Conservation (phyloP, 2,113 vertebrate genomes). For the Ranitomeya variabilis region DNA sequence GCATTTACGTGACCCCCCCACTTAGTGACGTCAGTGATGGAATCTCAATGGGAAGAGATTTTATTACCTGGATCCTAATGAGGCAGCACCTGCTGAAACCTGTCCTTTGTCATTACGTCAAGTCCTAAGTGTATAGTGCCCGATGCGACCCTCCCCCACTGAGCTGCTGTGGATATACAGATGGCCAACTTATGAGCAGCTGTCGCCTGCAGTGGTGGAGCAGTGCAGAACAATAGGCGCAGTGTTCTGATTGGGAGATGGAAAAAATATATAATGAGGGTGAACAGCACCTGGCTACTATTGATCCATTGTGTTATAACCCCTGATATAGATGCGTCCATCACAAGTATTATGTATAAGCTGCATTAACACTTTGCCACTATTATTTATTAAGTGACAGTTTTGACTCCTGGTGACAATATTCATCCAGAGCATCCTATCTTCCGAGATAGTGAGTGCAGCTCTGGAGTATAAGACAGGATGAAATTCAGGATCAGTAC, state of each 20-base stretch:
- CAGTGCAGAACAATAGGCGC: conserved; percentile 62
- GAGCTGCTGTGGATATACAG: conserved; percentile 57
- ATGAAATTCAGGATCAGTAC: no score
- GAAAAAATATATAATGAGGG: neutral
- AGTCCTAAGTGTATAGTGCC: conserved; percentile 66
- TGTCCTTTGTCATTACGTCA: conserved; percentile 71
- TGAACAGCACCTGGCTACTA: neutral
- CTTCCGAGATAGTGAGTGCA: no score
- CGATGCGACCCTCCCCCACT: conserved; percentile 11
- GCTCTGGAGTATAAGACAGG: no score
- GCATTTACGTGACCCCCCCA: neutral
- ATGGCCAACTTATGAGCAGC: conserved; percentile 65
- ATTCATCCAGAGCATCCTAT: no score
- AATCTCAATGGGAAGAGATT: conserved; percentile 57
- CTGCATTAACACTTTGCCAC: no score
- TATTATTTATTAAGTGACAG: no score
- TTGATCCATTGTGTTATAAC: neutral
- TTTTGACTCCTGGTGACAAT: no score
- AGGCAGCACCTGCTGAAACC: conserved; percentile 78
- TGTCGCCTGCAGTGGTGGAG: conserved; percentile 54
- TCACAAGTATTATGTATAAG: no score
- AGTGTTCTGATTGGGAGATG: conserved; percentile 61
- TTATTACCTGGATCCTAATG: conserved; percentile 69
- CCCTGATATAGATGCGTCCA: neutral
- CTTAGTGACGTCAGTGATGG: conserved; percentile 21